Evolutionary conservation across 2,797 vertebrate genomes (phyloP).

Genomic region (Alca torda): DNA sequence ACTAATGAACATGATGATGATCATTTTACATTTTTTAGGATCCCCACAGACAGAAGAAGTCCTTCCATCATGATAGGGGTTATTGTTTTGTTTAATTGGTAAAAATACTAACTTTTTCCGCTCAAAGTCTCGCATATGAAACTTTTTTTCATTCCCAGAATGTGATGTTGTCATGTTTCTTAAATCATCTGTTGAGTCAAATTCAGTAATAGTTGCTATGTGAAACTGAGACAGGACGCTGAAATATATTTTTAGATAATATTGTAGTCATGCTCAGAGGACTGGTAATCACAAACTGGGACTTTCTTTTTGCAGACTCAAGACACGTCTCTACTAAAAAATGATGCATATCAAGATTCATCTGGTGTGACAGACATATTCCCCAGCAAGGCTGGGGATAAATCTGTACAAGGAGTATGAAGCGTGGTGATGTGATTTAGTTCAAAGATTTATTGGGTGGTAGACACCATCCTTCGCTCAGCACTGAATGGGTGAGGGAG

Average conservation of each 20-base stretch:
- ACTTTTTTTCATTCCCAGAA: neutral
- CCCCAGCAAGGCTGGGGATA: neutral
- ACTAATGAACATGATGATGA: neutral
- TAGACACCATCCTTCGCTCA: neutral
- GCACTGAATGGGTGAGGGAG: neutral
- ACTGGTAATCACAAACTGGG: neutral
- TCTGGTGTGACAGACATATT: neutral
- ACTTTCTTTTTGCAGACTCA: neutral
- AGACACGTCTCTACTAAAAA: neutral
- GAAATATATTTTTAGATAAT: neutral
- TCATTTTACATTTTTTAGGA: neutral
- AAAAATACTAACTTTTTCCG: neutral
- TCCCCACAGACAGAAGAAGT: neutral
- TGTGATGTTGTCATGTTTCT: neutral
- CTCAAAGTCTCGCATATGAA: neutral
- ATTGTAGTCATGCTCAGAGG: neutral
- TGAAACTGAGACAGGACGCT: neutral
- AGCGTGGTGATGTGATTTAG: neutral
- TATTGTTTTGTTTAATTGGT: neutral
- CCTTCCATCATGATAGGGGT: neutral
- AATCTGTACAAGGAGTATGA: neutral
- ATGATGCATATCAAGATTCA: accelerated
- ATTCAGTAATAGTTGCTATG: neutral
- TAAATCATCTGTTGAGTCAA: neutral
- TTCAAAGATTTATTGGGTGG: neutral